phyloP scores from a whole-genome alignment of 2,113 vertebrate species.

The Octodon degus region DNA sequence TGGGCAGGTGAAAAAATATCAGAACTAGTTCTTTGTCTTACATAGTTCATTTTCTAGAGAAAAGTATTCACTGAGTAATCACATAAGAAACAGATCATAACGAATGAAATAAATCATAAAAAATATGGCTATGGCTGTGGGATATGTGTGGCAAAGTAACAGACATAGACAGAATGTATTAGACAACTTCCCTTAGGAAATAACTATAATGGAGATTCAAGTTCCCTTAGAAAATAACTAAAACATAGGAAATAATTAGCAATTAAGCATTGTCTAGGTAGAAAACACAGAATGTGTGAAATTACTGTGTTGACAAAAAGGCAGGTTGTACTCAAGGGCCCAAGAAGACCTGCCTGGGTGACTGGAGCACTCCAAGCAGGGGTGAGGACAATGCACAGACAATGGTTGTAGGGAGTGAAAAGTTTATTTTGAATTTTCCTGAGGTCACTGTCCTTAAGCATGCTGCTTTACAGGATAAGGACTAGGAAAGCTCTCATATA shows the following conservation, averaged over 20 bases:
- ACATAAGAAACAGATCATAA: neutral
- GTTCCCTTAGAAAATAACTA: neutral
- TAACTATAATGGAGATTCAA: neutral
- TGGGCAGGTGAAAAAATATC: neutral
- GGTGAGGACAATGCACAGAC: neutral
- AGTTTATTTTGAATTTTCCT: neutral
- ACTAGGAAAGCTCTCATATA: neutral
- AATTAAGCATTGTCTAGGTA: neutral
- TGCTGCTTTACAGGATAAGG: neutral
- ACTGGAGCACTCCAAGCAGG: neutral
- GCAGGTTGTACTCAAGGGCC: neutral
- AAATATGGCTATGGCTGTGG: neutral
- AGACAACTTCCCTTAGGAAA: neutral
- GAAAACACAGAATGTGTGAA: neutral
- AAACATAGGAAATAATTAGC: neutral
- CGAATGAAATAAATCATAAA: neutral
- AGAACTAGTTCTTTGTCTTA: neutral
- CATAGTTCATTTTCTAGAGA: neutral
- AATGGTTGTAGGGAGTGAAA: neutral
- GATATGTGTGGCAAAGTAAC: neutral
- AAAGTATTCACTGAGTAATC: neutral
- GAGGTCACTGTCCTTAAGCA: neutral
- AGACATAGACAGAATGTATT: neutral
- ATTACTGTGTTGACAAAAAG: neutral
- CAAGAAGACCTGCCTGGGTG: neutral